Percentiles rank a stretch among this genome's conserved stretches.
phyloP scores from a whole-genome alignment of 2,888 invertebrate species.

The Craniophora ligustri region DNA sequence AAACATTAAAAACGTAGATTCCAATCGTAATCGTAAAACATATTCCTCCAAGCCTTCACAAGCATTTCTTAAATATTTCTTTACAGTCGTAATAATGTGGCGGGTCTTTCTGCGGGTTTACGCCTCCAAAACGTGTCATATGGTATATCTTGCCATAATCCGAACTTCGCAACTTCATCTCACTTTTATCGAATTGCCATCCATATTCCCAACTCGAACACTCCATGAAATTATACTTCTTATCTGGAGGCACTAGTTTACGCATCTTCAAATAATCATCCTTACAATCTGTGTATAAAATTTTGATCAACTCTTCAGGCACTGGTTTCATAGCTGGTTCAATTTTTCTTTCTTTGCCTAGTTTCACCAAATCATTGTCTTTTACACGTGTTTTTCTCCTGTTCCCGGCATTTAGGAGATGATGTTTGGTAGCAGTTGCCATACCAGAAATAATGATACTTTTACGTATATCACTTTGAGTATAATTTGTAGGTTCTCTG shows the following conservation, averaged over 20 bases:
- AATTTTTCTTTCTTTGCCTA: background rate
- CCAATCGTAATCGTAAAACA: too few species aligned
- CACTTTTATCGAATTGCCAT: slow-evolving; percentile 46
- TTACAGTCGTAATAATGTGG: slow-evolving; percentile 23
- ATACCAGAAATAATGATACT: slow-evolving; percentile 27
- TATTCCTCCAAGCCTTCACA: background rate
- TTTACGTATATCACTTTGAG: slow-evolving; percentile 22
- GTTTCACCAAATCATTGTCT: slow-evolving; percentile 1
- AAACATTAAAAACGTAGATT: too few species aligned
- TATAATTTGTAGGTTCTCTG: slow-evolving; percentile 36
- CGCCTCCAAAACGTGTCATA: slow-evolving; percentile 17
- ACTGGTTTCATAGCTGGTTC: slow-evolving; percentile 20
- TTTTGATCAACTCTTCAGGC: slow-evolving; percentile 19
- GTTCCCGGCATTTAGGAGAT: slow-evolving; percentile 15
- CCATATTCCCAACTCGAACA: slow-evolving; percentile 50
- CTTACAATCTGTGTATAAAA: slow-evolving; percentile 28
- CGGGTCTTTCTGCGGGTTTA: slow-evolving; percentile 43
- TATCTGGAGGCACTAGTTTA: slow-evolving; percentile 31
- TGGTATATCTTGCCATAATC: slow-evolving; percentile 22
- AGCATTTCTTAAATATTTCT: background rate
- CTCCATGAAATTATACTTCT: slow-evolving; percentile 52
- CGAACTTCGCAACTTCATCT: slow-evolving; percentile 29
- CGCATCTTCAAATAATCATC: slow-evolving; percentile 46
- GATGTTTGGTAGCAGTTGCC: slow-evolving; percentile 18
- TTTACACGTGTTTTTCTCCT: slow-evolving; percentile 19